phyloP scores from a whole-genome alignment of 2,113 vertebrate genomes.

The Stigmatopora nigra region DNA sequence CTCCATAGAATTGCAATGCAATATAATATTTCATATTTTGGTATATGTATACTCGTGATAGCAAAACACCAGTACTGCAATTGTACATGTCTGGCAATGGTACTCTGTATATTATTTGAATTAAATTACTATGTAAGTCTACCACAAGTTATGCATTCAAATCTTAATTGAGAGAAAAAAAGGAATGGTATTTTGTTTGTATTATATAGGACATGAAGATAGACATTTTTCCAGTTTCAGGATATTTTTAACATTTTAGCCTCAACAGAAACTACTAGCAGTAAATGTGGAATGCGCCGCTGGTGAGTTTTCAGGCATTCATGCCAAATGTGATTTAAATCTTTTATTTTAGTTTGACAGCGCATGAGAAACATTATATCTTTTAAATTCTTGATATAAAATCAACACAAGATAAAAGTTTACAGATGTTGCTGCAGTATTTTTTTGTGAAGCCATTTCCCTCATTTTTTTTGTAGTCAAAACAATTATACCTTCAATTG shows the following conservation, averaged over 20 bases:
- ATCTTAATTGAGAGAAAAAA: not conserved
- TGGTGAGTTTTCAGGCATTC: slow-evolving; percentile 36
- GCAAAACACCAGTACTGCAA: not conserved
- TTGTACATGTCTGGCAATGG: slow-evolving; percentile 3
- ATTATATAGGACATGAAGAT: not conserved
- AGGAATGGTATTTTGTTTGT: not conserved
- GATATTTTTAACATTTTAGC: slow-evolving; percentile 10
- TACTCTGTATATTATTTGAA: not conserved
- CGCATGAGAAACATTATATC: slow-evolving; percentile 14
- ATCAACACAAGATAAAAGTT: slow-evolving; percentile 5
- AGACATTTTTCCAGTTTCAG: slow-evolving; percentile 3
- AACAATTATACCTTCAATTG: slow-evolving; percentile 25
- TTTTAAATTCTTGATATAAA: not conserved
- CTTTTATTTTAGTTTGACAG: slow-evolving; percentile 47
- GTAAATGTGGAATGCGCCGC: slow-evolving; percentile 50
- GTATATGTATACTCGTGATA: slow-evolving; percentile 1
- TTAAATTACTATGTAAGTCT: not conserved
- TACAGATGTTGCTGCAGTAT: not conserved
- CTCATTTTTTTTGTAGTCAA: slow-evolving; percentile 22
- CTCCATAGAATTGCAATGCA: slow-evolving; percentile 13
- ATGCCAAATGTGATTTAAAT: slow-evolving; percentile 31
- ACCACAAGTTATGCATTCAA: not conserved
- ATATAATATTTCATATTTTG: not conserved
- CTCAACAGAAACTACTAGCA: slow-evolving; percentile 13
- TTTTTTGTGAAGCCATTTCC: slow-evolving; percentile 30